Percentiles rank a stretch among this genome's conserved stretches.
These are phyloP conservation scores for Gallinago media DNA, from an alignment of 2,113 vertebrate genomes.

Conservation along the genomic window DNA sequence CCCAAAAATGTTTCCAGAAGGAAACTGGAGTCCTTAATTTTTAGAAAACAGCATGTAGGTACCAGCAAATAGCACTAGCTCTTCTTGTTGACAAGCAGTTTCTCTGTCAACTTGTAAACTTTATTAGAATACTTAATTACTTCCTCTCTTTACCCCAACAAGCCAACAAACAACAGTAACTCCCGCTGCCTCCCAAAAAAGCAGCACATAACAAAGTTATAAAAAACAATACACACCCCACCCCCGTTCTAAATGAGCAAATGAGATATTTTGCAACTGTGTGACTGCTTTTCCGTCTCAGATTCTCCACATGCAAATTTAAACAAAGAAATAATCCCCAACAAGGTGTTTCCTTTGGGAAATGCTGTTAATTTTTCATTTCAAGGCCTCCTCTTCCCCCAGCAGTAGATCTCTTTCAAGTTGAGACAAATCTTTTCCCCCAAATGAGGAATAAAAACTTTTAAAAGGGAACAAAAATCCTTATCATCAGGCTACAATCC, in stretches of 20 bases:
- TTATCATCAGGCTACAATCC: neutral
- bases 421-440: neutral
- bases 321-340: neutral
- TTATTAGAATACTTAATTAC: neutral
- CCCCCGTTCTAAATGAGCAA: neutral
- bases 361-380: neutral
- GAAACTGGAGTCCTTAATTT: neutral
- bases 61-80: neutral
- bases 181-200: neutral
- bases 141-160: neutral
- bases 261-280: neutral
- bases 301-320: neutral
- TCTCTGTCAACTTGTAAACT: neutral
- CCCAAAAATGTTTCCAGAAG: neutral
- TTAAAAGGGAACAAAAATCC: neutral
- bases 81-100: neutral
- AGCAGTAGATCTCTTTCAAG: neutral
- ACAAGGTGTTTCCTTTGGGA: neutral
- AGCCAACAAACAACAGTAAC: neutral
- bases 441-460: neutral
- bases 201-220: neutral
- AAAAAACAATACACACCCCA: neutral
- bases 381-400: neutral
- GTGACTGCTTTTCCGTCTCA: neutral
- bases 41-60: neutral